Evolutionary conservation across 2,888 invertebrate species (phyloP).

Genomic region (Hoplodrina blanda): DNA sequence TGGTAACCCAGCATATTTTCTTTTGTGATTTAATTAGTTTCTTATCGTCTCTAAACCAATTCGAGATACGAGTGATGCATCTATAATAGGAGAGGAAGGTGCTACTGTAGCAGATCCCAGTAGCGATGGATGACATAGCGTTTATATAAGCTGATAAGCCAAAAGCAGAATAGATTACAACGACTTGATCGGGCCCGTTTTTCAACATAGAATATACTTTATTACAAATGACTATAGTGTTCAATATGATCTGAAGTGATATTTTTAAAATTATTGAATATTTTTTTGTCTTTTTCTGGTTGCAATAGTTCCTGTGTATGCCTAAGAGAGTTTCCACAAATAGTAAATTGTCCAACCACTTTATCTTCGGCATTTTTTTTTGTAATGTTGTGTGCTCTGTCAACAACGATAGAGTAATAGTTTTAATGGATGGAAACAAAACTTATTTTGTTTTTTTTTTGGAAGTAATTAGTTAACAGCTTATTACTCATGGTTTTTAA

Average conservation of each 20-base stretch:
- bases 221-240: not conserved
- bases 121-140: not conserved
- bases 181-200: not conserved
- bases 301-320: slow-evolving; percentile 21
- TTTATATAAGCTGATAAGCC: not conserved
- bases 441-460: too few species aligned
- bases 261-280: slow-evolving; percentile 6
- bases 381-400: not conserved
- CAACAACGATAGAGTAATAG: slow-evolving; percentile 1
- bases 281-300: not conserved
- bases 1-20: slow-evolving; percentile 15
- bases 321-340: slow-evolving; percentile 17
- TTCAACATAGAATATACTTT: slow-evolving; percentile 9
- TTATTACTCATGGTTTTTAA: too few species aligned
- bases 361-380: slow-evolving; percentile 12
- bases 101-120: slow-evolving; percentile 1
- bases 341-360: slow-evolving; percentile 14
- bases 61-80: slow-evolving; percentile 20
- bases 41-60: slow-evolving; percentile 16
- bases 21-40: slow-evolving; percentile 15
- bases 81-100: slow-evolving; percentile 21
- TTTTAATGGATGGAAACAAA: not conserved
- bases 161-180: not conserved
- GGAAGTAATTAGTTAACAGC: not conserved
- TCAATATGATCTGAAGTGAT: not conserved